Conservation (phyloP, 2,888 invertebrate genomes). For the Meteorus colon region DNA sequence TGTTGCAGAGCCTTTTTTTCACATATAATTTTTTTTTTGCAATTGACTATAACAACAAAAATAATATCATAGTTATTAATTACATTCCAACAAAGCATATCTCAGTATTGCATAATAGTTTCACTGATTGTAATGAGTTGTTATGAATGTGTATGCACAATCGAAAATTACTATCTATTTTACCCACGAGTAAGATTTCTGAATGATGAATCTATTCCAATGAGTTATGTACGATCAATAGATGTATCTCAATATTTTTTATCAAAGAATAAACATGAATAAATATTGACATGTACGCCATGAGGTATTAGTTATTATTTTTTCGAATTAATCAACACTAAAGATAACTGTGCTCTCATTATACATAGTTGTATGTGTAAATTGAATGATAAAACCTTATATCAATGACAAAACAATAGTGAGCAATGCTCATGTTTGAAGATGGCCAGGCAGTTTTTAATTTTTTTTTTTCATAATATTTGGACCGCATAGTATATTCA, state of each 20-base stretch:
- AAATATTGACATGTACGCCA: background rate
- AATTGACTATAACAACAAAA: background rate
- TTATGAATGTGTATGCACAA: background rate
- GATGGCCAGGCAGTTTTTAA: too few relatives aligned
- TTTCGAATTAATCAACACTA: too few relatives aligned
- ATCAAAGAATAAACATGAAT: background rate
- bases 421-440: too few relatives aligned
- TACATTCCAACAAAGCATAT: background rate
- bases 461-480: background rate
- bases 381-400: too few relatives aligned
- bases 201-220: background rate
- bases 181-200: background rate
- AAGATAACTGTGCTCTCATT: too few relatives aligned
- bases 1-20: background rate
- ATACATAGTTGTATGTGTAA: too few relatives aligned
- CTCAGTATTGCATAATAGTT: background rate
- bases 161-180: background rate
- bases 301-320: too few relatives aligned
- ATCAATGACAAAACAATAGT: too few relatives aligned
- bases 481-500: background rate
- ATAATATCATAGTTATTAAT: conserved; percentile 6
- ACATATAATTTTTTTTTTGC: background rate
- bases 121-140: background rate
- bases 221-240: background rate
- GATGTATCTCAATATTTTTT: background rate